Evolutionary conservation across 2,888 invertebrate species (phyloP), one percentile per base, ranked within the genome.

Genomic region (Agrilus cyanescens): DNA sequence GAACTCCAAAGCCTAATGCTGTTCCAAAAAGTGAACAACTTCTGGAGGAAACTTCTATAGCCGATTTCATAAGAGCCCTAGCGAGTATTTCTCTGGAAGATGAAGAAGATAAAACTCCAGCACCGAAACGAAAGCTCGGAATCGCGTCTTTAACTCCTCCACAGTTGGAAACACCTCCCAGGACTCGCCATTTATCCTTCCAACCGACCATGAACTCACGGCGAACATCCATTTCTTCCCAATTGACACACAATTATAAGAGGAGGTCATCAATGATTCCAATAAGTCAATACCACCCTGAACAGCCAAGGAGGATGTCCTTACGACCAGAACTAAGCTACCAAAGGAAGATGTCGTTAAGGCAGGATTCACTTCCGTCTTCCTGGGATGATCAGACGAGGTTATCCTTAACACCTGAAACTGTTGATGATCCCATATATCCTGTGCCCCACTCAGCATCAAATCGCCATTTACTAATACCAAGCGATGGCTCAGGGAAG

Each of bases 11-110:
- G 10, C 25, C 4, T 2, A 25, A 10, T 10, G 10, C 2, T 25
- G 25, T 10, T 2, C 25, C 25, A 25, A 25, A 6, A 12, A 74
- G 75, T 53, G 71, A 75, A 5, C 74, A 75, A 55, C 74, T 86
- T 10, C 67, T 88, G 42, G 88, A 88, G 62, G 80, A 85, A 54
- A 88, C 88, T 0, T 85, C 86, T 15, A 73, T 89, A 12, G 88
- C 86, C 1, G 87, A 89, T 65, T 74, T 89, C 41, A 72, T 89
- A 18, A 71, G 86, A 43, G 86, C 85, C 0, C 65, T 89, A 37
- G 81, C 85, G 37, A 75, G 79, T n/a, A 69, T 87, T 20, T 58
- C 61, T 1, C 56, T 62, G 1, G 61, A 67, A 1, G 63, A 61
- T 4, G 57, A 55, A 20, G 48, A 45, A 12, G 39, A 38, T 12